Conservation (phyloP, 2,888 invertebrate genomes). For the Parelbella ahira region DNA sequence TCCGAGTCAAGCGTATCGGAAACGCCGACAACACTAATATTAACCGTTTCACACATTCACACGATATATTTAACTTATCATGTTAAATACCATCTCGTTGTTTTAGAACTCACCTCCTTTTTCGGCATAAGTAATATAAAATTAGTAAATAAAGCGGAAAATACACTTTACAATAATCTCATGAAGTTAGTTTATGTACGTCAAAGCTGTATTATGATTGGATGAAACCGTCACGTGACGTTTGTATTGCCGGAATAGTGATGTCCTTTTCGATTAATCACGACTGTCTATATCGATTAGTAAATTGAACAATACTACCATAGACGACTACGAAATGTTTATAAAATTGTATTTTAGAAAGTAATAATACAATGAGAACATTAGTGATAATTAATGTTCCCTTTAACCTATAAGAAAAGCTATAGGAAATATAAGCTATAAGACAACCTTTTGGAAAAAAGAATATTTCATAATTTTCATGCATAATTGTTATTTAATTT, state of each 20-base stretch:
- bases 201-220: conserved; percentile 32
- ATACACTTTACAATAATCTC: conserved; percentile 51
- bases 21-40: conserved; percentile 54
- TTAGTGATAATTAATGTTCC: too few species aligned
- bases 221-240: conserved; percentile 52
- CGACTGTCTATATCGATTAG: too few species aligned
- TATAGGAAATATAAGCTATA: too few species aligned
- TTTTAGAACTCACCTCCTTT: conserved; percentile 55
- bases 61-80: conserved; percentile 20
- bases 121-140: conserved; percentile 46
- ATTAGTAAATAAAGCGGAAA: conserved; percentile 52
- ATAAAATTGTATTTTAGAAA: too few species aligned
- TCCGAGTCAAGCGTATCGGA: conserved; percentile 45
- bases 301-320: too few species aligned
- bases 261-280: too few species aligned
- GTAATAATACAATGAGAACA: too few species aligned
- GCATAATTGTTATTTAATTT: too few species aligned
- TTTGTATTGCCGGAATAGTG: conserved; percentile 43
- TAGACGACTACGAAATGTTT: too few species aligned
- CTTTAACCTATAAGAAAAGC: too few species aligned
- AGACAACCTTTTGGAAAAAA: too few species aligned
- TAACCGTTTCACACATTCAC: conserved; percentile 33
- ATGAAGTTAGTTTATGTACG: conserved; percentile 52
- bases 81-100: conserved; percentile 22
- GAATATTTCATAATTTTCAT: too few species aligned